A percentile compares a stretch with the other conserved stretches of the same genome.
phyloP scores from a whole-genome alignment of 2,888 invertebrate genomes.

The Beris chalybata region DNA sequence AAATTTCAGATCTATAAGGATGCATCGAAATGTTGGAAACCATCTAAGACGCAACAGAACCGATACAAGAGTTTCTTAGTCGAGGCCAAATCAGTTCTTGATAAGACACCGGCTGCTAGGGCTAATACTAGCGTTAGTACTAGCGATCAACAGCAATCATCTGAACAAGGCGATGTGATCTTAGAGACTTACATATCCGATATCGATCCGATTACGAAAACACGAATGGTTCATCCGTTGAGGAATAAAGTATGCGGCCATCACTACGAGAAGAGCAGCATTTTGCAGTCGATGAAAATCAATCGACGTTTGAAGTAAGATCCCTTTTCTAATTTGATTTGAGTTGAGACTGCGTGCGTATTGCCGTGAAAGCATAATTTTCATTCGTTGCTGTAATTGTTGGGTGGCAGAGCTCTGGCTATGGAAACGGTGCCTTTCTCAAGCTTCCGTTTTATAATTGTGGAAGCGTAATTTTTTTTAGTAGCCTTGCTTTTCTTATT shows the following conservation, averaged over 20 bases:
- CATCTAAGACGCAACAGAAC: neutral
- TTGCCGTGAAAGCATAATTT: no score
- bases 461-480: no score
- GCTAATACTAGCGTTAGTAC: neutral
- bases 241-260: constrained; percentile 59
- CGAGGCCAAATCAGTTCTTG: constrained; percentile 42
- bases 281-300: neutral
- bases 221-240: constrained; percentile 58
- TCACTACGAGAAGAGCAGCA: constrained; percentile 57
- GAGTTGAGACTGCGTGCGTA: no score
- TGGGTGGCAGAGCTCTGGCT: no score
- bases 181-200: constrained; percentile 48
- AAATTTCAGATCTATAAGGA: no score
- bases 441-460: no score
- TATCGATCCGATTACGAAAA: constrained; percentile 61
- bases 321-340: neutral
- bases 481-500: neutral
- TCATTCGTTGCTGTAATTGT: no score
- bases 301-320: constrained; percentile 28
- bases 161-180: constrained; percentile 42
- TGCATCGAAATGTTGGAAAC: neutral
- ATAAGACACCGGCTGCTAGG: neutral
- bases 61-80: constrained; percentile 32
- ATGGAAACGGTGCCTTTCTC: no score
- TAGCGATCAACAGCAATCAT: neutral